phyloP scores from a whole-genome alignment of 2,113 vertebrate species.

The Nothocercus nigrocapillus region DNA sequence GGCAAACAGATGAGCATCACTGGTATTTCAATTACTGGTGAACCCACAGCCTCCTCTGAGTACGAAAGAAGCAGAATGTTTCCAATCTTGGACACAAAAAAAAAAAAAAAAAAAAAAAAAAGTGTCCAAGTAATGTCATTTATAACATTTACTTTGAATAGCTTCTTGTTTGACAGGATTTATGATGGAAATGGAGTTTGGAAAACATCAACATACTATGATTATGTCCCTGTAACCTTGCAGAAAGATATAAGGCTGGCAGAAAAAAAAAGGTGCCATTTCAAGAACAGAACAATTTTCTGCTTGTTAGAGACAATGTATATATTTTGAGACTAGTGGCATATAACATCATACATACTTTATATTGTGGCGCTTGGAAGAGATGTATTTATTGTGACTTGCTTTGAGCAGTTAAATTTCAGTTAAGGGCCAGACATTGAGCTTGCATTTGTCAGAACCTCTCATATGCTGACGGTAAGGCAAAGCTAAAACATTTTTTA shows the following conservation, averaged over 20 bases:
- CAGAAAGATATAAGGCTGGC: neutral
- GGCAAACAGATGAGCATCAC: slow-evolving; percentile 39
- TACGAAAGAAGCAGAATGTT: neutral
- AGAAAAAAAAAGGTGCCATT: neutral
- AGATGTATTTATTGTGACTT: neutral
- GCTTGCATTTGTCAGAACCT: neutral
- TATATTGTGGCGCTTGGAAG: neutral
- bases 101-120: too few species aligned
- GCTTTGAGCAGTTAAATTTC: neutral
- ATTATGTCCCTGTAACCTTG: neutral
- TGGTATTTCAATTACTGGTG: slow-evolving; percentile 38
- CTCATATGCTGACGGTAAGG: neutral
- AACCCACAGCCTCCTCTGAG: slow-evolving; percentile 13
- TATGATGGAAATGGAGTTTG: slow-evolving; percentile 25
- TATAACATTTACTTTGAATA: slow-evolving; percentile 1
- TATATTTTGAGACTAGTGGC: neutral
- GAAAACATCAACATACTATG: neutral
- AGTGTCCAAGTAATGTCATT: neutral
- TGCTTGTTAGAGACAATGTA: neutral
- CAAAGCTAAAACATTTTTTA: neutral
- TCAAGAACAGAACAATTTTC: neutral
- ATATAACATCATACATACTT: neutral
- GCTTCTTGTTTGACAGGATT: slow-evolving; percentile 42
- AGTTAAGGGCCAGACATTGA: neutral
- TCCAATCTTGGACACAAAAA: neutral